phyloP scores from a whole-genome alignment of 2,888 invertebrate species.

The Pristionchus arcanus region DNA sequence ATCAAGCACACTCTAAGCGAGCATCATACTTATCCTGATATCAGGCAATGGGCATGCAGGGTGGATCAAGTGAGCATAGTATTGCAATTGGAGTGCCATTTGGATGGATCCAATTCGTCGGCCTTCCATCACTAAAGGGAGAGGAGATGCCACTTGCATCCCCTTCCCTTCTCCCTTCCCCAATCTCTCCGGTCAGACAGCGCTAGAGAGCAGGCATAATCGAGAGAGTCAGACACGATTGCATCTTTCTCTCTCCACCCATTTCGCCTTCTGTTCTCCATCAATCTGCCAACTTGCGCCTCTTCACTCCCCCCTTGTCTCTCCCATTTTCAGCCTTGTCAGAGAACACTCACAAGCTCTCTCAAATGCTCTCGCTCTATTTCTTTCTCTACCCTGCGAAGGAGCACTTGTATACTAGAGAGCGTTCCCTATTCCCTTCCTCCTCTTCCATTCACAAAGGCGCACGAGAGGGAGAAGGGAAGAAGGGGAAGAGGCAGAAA shows the following conservation, averaged over 20 bases:
- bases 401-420: not conserved
- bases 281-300: not conserved
- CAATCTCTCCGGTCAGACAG: not conserved
- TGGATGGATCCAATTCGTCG: not conserved
- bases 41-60: too few relatives aligned
- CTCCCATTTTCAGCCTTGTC: not conserved
- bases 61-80: not conserved
- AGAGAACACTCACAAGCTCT: too few relatives aligned
- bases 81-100: not conserved
- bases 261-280: not conserved
- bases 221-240: not conserved
- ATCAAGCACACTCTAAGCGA: too few relatives aligned
- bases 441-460: conserved; percentile 14
- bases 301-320: not conserved
- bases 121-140: not conserved
- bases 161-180: not conserved
- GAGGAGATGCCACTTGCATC: conserved; percentile 30
- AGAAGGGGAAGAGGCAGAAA: not conserved
- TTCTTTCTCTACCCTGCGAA: not conserved
- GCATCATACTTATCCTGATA: too few relatives aligned
- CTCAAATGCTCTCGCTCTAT: not conserved
- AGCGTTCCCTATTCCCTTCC: not conserved
- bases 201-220: not conserved
- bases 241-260: not conserved
- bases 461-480: not conserved